Evolutionary conservation across 2,797 vertebrate species (phyloP), one percentile per base, ranked within the genome.

Genomic region (Lepidocolaptes lacrymiger): DNA sequence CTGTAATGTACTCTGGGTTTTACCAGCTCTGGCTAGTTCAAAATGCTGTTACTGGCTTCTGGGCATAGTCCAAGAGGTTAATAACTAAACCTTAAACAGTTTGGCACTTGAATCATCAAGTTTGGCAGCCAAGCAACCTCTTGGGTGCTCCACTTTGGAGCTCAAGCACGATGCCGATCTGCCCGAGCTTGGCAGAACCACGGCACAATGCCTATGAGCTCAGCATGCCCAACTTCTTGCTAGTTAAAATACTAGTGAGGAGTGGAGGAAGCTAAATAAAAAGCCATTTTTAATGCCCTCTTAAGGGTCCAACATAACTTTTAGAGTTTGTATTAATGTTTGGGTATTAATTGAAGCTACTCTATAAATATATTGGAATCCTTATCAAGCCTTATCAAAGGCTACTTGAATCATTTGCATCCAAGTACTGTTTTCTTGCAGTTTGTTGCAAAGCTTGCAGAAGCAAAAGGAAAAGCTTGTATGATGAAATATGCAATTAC

Each of bases 51-150:
- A 59, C 88, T 79, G 67, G 43, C 58, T 94, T 49, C 63, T 91
- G 85, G 68, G 16, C 48, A 46, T 8, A 68, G 64, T 90, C 89
- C 91, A 90, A 80, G 83, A 81, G 78, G 52, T 54, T 89, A 91
- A 90, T 77, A 68, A 80, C 61, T 79, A 91, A 96, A 89, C 68
- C 78, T 62, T 95, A 82, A 88, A 77, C 54, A 88, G 85, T 94
- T 59, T 93, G 94, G 93, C 95, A 72, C 46, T 77, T 56, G 54
- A 91, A 91, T 63, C 79, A 55, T 20, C 37, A 84, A 74, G 71
- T 94, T 39, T 95, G 94, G 93, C 91, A 95, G 83, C 52, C 83
- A 91, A 88, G 74, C 24, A 62, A 63, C 37, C 91, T 90, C 95
- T 77, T 0, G 59, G 64, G 93, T 84, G 67, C 81, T 85, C 54